Base-by-base conservation (phyloP, 2,797 vertebrate genomes). In the Echeneis naucrates region DNA sequence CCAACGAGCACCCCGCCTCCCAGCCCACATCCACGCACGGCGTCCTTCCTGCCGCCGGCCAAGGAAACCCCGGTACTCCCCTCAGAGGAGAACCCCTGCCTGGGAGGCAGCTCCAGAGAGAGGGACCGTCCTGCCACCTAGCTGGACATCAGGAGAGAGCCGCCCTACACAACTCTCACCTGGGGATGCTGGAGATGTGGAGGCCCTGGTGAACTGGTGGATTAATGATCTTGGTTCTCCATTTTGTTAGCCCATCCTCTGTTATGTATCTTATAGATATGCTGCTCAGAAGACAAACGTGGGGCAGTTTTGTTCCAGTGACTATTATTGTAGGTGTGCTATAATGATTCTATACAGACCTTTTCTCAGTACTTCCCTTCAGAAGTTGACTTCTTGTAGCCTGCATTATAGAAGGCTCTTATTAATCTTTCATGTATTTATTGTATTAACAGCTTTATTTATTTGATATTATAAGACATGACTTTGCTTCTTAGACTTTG, bases 251-350 rank as follows among this genome's bases (percentile, higher is more conserved):
- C 89, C 90, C 84, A 79, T 93, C 89, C 88, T 90, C 87, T 89
- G 77, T 89, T 69, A 96, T 97, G 95, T 97, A 97, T 96, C 96
- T 97, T 96, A 97, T 97, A 97, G 96, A 97, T 97, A 97, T 96
- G 94, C 85, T 94, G 95, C 93, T 95, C 94, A 94, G 93, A 95
- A 96, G 94, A 96, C 92, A 92, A 89, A 83, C 81, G 70, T 93
- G 95, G 96, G 94, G 88, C 94, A 63, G 76, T 89, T 90, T 91
- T 94, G 94, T 82, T 96, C 94, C 94, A 81, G 88, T 87, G 72
- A 78, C 85, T 68, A 87, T 90, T 80, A 80, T 88, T 89, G 75
- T 94, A 95, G 94, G 90, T 95, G 93, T 95, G 88, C 92, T 95
- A 57, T 87, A 79, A 81, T 83, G 74, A 89, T 72, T 77, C 87